Conservation (phyloP, 2,888 invertebrate species). For the Drosophila sordidapex region DNA sequence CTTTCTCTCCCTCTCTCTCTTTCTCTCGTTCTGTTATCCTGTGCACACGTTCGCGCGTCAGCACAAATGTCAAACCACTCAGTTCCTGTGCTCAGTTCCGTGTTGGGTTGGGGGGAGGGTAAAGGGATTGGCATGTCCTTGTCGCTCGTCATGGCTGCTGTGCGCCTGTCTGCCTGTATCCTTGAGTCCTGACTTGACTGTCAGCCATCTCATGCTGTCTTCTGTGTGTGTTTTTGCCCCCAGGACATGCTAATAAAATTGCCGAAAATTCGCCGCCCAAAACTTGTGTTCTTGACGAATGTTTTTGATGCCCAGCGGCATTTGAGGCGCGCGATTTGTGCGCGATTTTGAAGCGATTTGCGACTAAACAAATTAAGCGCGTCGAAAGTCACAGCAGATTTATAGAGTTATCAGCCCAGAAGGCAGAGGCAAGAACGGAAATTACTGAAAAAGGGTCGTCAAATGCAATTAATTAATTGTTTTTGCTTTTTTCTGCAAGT, state of each 20-base stretch:
- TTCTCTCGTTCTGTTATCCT: conserved; percentile 35
- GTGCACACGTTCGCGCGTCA: conserved; percentile 82
- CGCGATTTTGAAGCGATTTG: conserved; percentile 58
- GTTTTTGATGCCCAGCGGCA: conserved; percentile 47
- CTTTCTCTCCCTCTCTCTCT: background rate
- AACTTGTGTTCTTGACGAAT: conserved; percentile 72
- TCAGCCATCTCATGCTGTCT: conserved; percentile 9
- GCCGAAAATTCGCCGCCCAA: conserved; percentile 63
- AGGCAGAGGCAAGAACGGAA: conserved; percentile 35
- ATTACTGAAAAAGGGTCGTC: conserved; percentile 41
- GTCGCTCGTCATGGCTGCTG: conserved; percentile 61
- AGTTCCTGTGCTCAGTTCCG: conserved; percentile 46
- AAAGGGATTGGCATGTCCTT: conserved; percentile 30
- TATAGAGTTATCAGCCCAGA: conserved; percentile 28
- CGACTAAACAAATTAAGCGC: conserved; percentile 76
- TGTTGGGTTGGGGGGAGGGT: background rate
- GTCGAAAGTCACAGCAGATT: conserved; percentile 71
- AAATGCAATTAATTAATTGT: conserved; percentile 31
- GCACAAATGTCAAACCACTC: conserved; percentile 82
- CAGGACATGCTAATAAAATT: conserved; percentile 79
- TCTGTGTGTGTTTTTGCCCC: conserved; percentile 39
- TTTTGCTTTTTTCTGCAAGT: background rate
- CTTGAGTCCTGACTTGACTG: conserved; percentile 60
- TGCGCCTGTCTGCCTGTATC: conserved; percentile 72
- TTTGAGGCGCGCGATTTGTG: conserved; percentile 52